Evolutionary conservation across 2,888 invertebrate species (phyloP), one percentile per base, ranked within the genome.

Genomic region (Nemurella pictetii): DNA sequence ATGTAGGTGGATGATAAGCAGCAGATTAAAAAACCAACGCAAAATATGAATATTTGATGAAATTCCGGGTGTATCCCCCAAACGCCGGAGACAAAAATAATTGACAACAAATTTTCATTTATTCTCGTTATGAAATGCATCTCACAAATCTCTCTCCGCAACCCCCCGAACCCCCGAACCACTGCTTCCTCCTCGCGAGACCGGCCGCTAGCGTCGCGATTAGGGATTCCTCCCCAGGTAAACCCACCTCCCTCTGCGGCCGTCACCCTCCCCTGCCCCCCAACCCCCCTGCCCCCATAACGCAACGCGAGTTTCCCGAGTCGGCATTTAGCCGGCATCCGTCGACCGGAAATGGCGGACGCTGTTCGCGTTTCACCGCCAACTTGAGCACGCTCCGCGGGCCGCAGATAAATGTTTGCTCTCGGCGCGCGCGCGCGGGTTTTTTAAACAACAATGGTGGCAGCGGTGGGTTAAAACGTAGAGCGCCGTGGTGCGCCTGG

Each of bases 261-360:
- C 78, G n/a, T n/a, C n/a, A n/a, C 28, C 78, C 30, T 30, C 78
- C n/a, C 30, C 78, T 4, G 15, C 78, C 30, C 29, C 84, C 27
- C 75, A 29, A 35, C 1, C 72, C 73, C 74, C 73, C 84, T 83
- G 36, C 86, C 83, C 85, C 84, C 74, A 75, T 78, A 77, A n/a
- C n/a, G n/a, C n/a, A n/a, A n/a, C n/a, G 55, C 55, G 84, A 78
- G n/a, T n/a, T n/a, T n/a, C n/a, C n/a, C n/a, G n/a, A n/a, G n/a
- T n/a, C n/a, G n/a, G 85, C 86, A 85, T 86, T 86, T 86, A 85
- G 84, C 35, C 74, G 32, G 12, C 81, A 72, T 86, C 85, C 86
- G 86, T 84, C 25, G 82, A 85, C 82, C 86, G 86, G 86, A 86
- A 85, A 86, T 86, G 86, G 84, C 75, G 73, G 72, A 80, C 55